Percentiles rank a stretch among this genome's conserved stretches.
phyloP scores from a whole-genome alignment of 35 echinoderm and acorn worm species.

The Lytechinus variegatus region DNA sequence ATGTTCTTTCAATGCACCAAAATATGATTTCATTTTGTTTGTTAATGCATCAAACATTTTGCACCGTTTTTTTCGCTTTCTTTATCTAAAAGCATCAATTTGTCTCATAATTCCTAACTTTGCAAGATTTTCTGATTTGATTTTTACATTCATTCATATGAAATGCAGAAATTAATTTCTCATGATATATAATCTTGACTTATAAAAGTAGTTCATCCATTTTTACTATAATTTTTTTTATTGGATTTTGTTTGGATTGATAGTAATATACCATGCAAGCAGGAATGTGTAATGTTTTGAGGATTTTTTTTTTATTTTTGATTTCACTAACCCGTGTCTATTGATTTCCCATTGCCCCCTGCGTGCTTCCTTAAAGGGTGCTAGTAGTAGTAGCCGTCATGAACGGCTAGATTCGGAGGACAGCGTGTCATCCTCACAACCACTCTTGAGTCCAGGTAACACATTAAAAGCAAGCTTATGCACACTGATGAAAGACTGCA shows the following conservation, averaged over 20 bases:
- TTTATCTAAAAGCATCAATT: not conserved
- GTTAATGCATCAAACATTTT: not conserved
- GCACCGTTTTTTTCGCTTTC: not conserved
- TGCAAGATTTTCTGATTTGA: not conserved
- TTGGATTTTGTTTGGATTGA: constrained; percentile 8
- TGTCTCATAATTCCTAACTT: not conserved
- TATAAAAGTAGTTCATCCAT: not conserved
- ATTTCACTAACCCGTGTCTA: constrained; percentile 42
- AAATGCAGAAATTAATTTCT: not conserved
- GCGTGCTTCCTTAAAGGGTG: constrained; percentile 73
- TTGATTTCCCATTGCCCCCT: constrained; percentile 20
- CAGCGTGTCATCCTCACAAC: constrained; percentile 91
- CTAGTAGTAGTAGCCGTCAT: constrained; percentile 72
- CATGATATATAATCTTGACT: not conserved
- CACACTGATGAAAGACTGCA: not conserved
- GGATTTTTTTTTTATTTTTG: constrained; percentile 47
- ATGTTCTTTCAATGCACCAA: not conserved
- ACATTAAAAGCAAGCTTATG: constrained; percentile 1
- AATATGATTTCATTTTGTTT: not conserved
- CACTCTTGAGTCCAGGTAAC: constrained; percentile 91
- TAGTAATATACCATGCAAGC: constrained; percentile 28
- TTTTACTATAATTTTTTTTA: not conserved
- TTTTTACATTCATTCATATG: not conserved
- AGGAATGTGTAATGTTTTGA: constrained; percentile 54
- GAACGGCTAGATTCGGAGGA: constrained; percentile 95